A percentile compares a stretch with the other conserved stretches of the same genome.
Conservation (phyloP, 2,113 vertebrate genomes). For the Pedetes capensis region DNA sequence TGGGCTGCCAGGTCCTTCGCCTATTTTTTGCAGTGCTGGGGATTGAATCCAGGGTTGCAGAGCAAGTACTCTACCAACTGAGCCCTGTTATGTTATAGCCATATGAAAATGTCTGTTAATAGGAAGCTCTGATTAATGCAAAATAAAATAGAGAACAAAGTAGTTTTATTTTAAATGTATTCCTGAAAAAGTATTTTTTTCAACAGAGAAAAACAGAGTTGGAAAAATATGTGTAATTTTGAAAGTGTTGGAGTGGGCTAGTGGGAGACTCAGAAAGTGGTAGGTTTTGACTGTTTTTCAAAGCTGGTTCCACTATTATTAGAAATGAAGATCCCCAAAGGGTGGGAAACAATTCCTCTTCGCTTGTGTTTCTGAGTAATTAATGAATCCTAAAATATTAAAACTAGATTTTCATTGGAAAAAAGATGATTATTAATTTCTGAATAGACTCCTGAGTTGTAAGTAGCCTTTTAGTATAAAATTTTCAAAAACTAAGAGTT, state of each 20-base stretch:
- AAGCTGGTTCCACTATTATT: not conserved
- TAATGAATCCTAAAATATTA: slow-evolving; percentile 10
- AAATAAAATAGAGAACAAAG: not conserved
- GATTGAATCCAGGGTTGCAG: no score
- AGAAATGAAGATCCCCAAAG: not conserved
- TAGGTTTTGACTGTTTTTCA: slow-evolving; percentile 13
- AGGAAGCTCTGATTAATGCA: not conserved
- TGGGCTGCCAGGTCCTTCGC: no score
- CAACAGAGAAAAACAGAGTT: not conserved
- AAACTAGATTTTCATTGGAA: not conserved
- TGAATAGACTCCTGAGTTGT: not conserved
- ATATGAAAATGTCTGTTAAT: not conserved
- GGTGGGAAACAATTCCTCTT: not conserved
- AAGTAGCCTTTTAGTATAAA: not conserved
- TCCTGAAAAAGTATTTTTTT: not conserved
- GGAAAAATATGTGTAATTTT: not conserved
- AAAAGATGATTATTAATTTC: not conserved
- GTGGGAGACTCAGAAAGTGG: not conserved
- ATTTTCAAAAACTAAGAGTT: not conserved
- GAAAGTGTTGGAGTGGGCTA: not conserved
- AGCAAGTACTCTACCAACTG: no score
- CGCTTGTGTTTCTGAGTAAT: not conserved
- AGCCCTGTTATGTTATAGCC: not conserved
- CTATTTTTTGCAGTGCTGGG: no score
- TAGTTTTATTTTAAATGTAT: not conserved